Percentiles rank a stretch among this genome's conserved stretches.
phyloP scores from a whole-genome alignment of 2,113 vertebrate genomes.

The Ardeotis arabs region DNA sequence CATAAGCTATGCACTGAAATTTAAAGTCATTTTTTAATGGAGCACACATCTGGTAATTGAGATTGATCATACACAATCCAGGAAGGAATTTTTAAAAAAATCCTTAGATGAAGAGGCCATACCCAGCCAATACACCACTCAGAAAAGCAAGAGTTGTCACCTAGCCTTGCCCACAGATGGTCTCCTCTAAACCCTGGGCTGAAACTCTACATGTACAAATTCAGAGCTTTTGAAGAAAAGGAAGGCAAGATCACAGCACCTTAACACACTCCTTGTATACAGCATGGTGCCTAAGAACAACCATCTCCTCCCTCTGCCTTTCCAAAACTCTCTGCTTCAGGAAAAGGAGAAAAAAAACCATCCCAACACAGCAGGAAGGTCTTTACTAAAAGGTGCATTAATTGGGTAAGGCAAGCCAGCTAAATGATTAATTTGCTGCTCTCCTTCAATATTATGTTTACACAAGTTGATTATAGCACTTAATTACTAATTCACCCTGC shows the following conservation, averaged over 20 bases:
- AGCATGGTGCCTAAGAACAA: background rate
- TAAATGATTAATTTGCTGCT: constrained; percentile 73
- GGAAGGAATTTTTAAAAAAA: background rate
- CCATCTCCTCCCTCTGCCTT: background rate
- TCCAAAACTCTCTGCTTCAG: constrained; percentile 1
- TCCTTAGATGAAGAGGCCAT: background rate
- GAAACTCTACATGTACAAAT: background rate
- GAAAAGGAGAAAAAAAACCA: background rate
- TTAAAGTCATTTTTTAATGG: background rate
- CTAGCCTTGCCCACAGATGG: background rate
- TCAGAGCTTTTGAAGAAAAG: background rate
- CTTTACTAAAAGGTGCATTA: constrained; percentile 67
- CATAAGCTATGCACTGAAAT: background rate
- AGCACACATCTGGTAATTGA: background rate
- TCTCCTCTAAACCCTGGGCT: background rate
- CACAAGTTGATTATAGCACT: constrained; percentile 78
- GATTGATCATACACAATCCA: background rate
- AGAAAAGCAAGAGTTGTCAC: background rate
- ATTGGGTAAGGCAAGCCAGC: constrained; percentile 62
- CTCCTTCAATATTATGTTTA: constrained; percentile 76
- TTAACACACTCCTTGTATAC: background rate
- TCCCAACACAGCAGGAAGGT: constrained; percentile 57
- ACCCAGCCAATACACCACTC: background rate
- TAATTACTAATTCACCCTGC: constrained; percentile 79
- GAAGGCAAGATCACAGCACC: background rate